These are phyloP conservation scores for Atta texana DNA, from an alignment of 1,140 invertebrate species.

Conservation along the genomic window DNA sequence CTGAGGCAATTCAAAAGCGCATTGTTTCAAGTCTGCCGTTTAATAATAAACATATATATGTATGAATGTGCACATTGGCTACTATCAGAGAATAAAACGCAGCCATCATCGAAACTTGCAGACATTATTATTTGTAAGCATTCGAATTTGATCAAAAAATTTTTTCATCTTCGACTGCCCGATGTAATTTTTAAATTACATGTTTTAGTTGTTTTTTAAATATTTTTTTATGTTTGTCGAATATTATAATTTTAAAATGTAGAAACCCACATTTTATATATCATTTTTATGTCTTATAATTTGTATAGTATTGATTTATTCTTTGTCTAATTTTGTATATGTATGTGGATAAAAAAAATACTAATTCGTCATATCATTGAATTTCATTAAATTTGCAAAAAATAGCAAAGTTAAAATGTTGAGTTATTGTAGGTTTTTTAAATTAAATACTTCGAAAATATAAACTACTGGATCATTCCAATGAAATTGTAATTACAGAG, in stretches of 20 bases:
- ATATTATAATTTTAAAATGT: conserved; percentile 18
- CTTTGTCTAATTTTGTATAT: not conserved
- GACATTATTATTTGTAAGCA: not conserved
- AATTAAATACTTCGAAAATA: not conserved
- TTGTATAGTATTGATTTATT: not conserved
- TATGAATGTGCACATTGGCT: not conserved
- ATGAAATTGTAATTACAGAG: not conserved
- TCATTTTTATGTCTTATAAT: not conserved
- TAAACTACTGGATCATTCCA: not conserved
- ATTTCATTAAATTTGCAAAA: not conserved
- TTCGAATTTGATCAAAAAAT: not conserved
- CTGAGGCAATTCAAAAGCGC: not conserved
- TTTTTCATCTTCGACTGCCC: not conserved
- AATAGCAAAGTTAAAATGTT: conserved; percentile 1
- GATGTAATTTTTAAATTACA: not conserved
- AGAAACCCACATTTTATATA: not conserved
- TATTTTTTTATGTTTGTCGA: not conserved
- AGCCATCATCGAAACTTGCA: not conserved
- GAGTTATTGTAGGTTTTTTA: not conserved
- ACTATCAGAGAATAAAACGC: not conserved
- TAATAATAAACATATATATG: not conserved
- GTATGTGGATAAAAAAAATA: not conserved
- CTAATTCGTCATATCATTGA: not conserved
- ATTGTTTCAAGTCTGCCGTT: not conserved
- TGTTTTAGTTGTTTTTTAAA: not conserved